Base-by-base conservation (phyloP, 2,888 invertebrate species). In the Galeopsomyia nigrocyanea region DNA sequence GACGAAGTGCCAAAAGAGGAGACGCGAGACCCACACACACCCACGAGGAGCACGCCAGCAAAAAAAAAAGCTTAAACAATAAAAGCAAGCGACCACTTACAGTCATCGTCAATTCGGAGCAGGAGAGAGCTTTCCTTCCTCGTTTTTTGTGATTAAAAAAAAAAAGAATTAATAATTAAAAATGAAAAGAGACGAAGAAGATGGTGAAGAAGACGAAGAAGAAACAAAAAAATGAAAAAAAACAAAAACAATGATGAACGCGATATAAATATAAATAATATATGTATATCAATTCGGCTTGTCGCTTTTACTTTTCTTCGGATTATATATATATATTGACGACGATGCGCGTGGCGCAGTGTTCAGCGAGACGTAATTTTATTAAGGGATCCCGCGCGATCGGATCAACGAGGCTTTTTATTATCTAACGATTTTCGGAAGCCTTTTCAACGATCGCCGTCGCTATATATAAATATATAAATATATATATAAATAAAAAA, bases 1-100 rank as follows among this genome's bases (percentile, higher is more conserved):
- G 71, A 71, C 61, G 51, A 73, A 68, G 74, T 74, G 74, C 74
- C 74, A 74, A 74, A 73, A 71, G 21, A 47, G 31, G 51, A 19
- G 47, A 39, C 55, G 22, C 56, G 56, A 56, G 22, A 26, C 26
- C 2, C 5, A 26, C 26, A 5, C 5, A 26, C 26, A 16, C 5
- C 2, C 26, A 16, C 17, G 39, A 46, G n/a, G 26, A n/a, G 26
- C 10, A 60, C 39, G 19, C 39, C 39, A n/a, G 26, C 6, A 39
- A 47, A n/a, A 13, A 31, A 31, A 60, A 39, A 13, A n/a, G 26
- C 26, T 26, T 26, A 26, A 26, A 26, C 5, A 26, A 14, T 58
- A 31, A 14, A 26, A 47, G 56, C 57, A 56, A 67, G 47, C 67
- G 57, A 66, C 57, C 67, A 71, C 67, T 71, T 72, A 58, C 71